Percentiles rank a stretch among this genome's conserved stretches.
Conservation (phyloP, 2,113 vertebrate species). For the Vidua macroura region DNA sequence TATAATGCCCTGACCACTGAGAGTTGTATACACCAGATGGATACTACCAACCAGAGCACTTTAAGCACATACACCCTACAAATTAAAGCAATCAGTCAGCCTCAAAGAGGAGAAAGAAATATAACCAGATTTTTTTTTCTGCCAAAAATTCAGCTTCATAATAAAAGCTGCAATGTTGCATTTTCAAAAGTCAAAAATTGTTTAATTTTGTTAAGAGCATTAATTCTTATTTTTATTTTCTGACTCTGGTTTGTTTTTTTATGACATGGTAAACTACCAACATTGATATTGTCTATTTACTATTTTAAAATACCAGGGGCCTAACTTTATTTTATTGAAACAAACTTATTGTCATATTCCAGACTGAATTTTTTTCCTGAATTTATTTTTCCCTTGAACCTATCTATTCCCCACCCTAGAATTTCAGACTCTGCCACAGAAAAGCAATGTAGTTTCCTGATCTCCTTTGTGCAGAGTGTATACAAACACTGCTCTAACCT, state of each 20-base stretch:
- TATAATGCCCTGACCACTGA: constrained; percentile 53
- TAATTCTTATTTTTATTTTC: neutral
- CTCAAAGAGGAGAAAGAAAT: constrained; percentile 26
- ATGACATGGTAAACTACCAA: neutral
- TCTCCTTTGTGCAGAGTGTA: neutral
- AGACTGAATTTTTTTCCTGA: neutral
- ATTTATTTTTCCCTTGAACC: neutral
- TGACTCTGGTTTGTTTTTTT: neutral
- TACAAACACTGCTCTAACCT: neutral
- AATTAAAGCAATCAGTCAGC: constrained; percentile 59
- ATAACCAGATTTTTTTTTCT: neutral
- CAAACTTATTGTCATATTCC: neutral
- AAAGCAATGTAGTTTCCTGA: neutral
- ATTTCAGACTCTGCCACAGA: neutral
- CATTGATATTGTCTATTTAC: neutral
- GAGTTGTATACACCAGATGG: constrained; percentile 56
- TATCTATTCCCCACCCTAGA: neutral
- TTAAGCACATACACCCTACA: constrained; percentile 33
- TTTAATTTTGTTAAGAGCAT: neutral
- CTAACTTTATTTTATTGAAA: neutral
- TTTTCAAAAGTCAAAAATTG: neutral
- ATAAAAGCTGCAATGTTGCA: neutral
- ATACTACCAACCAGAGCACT: constrained; percentile 31
- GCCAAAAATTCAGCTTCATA: constrained; percentile 10
- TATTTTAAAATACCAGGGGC: neutral